Evolutionary conservation across 2,888 invertebrate species (phyloP).

Genomic region (Ashinkailepas kermadecensis): DNA sequence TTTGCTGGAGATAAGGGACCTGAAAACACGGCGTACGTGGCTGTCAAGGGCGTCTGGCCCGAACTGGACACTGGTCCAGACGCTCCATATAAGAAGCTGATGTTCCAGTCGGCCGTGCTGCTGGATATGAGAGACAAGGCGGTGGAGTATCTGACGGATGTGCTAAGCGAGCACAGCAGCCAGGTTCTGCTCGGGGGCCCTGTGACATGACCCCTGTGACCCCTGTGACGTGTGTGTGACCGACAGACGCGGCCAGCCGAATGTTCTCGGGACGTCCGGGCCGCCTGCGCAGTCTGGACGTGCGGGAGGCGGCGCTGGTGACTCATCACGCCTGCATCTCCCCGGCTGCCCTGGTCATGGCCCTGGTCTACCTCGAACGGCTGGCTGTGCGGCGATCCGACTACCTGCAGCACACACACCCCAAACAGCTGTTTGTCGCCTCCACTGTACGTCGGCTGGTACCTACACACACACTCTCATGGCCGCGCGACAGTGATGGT

Average conservation of each 20-base stretch:
- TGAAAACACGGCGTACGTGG: too few relatives aligned
- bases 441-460: constrained; percentile 62
- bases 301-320: constrained; percentile 66
- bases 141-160: neutral
- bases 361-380: constrained; percentile 86
- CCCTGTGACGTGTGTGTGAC: too few relatives aligned
- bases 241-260: neutral
- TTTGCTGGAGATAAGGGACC: too few relatives aligned
- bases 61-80: too few relatives aligned
- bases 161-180: neutral
- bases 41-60: too few relatives aligned
- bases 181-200: neutral
- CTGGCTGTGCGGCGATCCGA: constrained; percentile 68
- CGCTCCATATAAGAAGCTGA: neutral
- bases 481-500: too few relatives aligned
- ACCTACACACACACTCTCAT: constrained; percentile 29
- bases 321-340: constrained; percentile 75
- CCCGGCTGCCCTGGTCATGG: constrained; percentile 86
- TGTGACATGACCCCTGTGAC: neutral
- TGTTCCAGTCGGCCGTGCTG: neutral
- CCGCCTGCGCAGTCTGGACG: constrained; percentile 48
- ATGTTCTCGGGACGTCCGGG: constrained; percentile 65
- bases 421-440: constrained; percentile 87
- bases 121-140: neutral
- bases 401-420: constrained; percentile 72